Percentiles rank a stretch among this genome's conserved stretches.
Conservation (phyloP, 2,888 invertebrate species). For the Cataglyphis rosenhaueri region DNA sequence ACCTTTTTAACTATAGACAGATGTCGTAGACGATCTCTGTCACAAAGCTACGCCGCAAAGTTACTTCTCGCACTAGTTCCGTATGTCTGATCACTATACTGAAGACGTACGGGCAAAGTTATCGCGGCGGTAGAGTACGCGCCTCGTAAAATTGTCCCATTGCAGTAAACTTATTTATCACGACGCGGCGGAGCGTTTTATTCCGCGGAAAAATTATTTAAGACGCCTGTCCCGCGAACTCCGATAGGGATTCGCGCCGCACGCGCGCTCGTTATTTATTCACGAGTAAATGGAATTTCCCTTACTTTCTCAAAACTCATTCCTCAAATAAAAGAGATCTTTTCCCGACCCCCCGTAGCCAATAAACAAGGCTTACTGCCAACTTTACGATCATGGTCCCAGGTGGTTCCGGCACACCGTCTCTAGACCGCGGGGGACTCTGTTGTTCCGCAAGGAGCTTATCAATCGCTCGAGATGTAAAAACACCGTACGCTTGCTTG, state of each 20-base stretch:
- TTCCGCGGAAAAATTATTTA: conserved; percentile 43
- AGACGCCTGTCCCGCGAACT: conserved; percentile 33
- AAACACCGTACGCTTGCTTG: conserved; percentile 59
- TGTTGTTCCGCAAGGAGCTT: conserved; percentile 68
- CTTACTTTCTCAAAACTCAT: conserved; percentile 45
- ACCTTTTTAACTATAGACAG: conserved; percentile 14
- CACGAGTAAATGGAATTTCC: conserved; percentile 70
- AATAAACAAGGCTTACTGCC: conserved; percentile 74
- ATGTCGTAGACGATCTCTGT: not conserved
- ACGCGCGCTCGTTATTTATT: conserved; percentile 66
- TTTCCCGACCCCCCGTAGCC: conserved; percentile 46
- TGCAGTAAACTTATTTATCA: conserved; percentile 65
- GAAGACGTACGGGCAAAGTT: conserved; percentile 14
- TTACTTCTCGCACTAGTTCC: not conserved
- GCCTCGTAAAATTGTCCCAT: conserved; percentile 59
- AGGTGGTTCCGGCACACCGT: conserved; percentile 64
- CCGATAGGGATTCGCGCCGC: conserved; percentile 46
- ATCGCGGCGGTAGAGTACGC: not conserved
- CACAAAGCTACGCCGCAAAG: not conserved
- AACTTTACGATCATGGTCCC: conserved; percentile 71
- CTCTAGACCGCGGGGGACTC: conserved; percentile 52
- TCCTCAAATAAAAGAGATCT: conserved; percentile 72
- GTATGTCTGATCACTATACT: not conserved
- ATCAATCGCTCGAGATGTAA: conserved; percentile 70
- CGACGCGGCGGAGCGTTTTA: conserved; percentile 56